Evolutionary conservation across 2,888 invertebrate species (phyloP).

Genomic region (Lordiphosa fenestrarum): DNA sequence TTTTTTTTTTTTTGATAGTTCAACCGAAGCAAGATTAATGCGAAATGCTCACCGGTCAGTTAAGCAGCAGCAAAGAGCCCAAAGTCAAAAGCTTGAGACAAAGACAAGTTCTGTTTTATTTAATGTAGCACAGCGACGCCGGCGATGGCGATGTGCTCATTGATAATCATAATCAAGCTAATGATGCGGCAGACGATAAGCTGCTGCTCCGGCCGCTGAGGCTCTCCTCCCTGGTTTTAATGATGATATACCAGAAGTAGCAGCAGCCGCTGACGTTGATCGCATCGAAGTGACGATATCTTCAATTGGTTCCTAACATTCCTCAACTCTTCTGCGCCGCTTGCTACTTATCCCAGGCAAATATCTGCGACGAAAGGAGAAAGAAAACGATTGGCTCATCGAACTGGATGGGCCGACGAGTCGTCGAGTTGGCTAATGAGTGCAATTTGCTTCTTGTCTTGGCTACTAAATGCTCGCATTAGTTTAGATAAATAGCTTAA

Average conservation of each 20-base stretch:
- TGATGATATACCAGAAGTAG: constrained; percentile 39
- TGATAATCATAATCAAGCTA: constrained; percentile 75
- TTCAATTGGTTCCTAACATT: constrained; percentile 56
- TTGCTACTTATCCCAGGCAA: constrained; percentile 58
- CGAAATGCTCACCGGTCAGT: constrained; percentile 20
- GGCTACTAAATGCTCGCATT: constrained; percentile 74
- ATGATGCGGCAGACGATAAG: constrained; percentile 69
- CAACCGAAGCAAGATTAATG: background rate
- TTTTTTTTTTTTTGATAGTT: background rate
- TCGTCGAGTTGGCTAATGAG: constrained; percentile 54
- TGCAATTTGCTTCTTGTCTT: constrained; percentile 73
- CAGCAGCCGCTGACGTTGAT: constrained; percentile 41
- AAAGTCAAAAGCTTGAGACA: constrained; percentile 23
- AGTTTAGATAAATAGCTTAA: constrained; percentile 74
- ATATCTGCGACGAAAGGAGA: constrained; percentile 40
- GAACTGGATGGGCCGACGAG: constrained; percentile 29
- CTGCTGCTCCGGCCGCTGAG: constrained; percentile 11
- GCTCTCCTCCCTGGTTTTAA: constrained; percentile 38
- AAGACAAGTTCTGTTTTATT: constrained; percentile 46
- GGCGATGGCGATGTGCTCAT: constrained; percentile 54
- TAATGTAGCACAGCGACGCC: constrained; percentile 35
- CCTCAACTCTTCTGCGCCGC: constrained; percentile 26
- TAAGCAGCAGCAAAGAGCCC: constrained; percentile 13
- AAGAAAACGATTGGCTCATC: constrained; percentile 58
- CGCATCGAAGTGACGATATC: constrained; percentile 60